These are phyloP conservation scores for Drosophila leonis DNA, from an alignment of 2,888 invertebrate genomes.

Conservation along the genomic window DNA sequence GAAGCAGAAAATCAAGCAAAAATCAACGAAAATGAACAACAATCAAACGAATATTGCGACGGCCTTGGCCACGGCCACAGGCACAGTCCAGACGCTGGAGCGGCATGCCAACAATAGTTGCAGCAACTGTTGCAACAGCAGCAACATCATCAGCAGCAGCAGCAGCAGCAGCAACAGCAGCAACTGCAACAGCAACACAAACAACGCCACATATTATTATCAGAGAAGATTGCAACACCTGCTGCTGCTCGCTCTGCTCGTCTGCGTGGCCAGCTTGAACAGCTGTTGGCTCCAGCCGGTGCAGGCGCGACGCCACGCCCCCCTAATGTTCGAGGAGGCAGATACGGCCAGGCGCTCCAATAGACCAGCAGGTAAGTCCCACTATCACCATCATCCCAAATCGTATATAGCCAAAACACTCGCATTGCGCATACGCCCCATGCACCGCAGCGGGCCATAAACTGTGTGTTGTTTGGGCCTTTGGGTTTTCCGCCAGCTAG, in stretches of 20 bases:
- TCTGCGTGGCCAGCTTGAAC: conserved; percentile 61
- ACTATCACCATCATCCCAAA: not conserved
- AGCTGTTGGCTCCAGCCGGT: conserved; percentile 59
- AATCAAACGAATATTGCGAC: conserved; percentile 40
- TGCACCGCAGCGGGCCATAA: conserved; percentile 8
- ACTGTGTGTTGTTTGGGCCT: not conserved
- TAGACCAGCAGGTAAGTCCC: conserved; percentile 89
- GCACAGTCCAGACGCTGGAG: conserved; percentile 62
- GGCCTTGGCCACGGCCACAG: conserved; percentile 67
- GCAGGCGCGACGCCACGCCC: conserved; percentile 87
- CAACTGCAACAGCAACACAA: conserved; percentile 19
- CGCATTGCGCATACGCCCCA: conserved; percentile 70
- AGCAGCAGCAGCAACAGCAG: conserved; percentile 23
- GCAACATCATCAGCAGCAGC: conserved; percentile 13
- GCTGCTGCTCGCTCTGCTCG: conserved; percentile 67
- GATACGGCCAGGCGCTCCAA: conserved; percentile 89
- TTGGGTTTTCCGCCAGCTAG: conserved; percentile 22
- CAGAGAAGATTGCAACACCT: conserved; percentile 67
- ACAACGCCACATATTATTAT: conserved; percentile 32
- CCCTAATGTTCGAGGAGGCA: conserved; percentile 89
- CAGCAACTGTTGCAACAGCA: conserved; percentile 14
- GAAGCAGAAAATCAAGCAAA: not conserved
- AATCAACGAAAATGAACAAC: conserved; percentile 34
- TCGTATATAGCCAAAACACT: not conserved
- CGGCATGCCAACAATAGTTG: conserved; percentile 20